These are phyloP conservation scores for Speoplatyrhinus poulsoni DNA, from an alignment of 2,113 vertebrate genomes.

Conservation along the genomic window DNA sequence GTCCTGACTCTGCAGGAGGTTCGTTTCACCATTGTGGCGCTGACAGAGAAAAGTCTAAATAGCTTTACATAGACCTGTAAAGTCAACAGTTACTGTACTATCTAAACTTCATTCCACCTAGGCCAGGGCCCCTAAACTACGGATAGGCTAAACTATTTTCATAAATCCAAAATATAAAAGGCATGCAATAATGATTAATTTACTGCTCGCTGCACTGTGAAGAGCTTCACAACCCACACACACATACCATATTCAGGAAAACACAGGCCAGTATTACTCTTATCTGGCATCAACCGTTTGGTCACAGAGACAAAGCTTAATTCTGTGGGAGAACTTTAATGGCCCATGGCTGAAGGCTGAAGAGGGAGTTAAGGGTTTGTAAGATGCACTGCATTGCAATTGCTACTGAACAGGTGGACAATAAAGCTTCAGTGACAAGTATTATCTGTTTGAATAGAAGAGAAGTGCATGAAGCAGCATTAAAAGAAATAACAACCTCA, in stretches of 20 bases:
- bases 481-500: constrained; percentile 31
- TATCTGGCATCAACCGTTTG: constrained; percentile 73
- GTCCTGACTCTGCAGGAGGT: no score
- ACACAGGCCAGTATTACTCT: constrained; percentile 66
- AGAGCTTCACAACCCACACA: constrained; percentile 67
- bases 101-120: constrained; percentile 62
- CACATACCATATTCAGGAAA: constrained; percentile 52
- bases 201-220: constrained; percentile 61
- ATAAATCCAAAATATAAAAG: constrained; percentile 72
- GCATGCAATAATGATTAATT: constrained; percentile 68
- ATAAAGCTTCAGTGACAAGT: constrained; percentile 52
- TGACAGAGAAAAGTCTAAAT: background rate
- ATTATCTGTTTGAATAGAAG: constrained; percentile 59
- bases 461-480: constrained; percentile 28
- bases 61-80: background rate
- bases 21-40: no score
- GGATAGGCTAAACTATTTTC: constrained; percentile 64
- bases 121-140: constrained; percentile 51
- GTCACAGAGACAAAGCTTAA: constrained; percentile 67
- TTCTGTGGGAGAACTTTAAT: constrained; percentile 70
- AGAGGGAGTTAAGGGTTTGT: constrained; percentile 31
- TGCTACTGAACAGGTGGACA: constrained; percentile 56
- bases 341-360: constrained; percentile 55
- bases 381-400: constrained; percentile 1
- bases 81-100: constrained; percentile 23